Conservation (phyloP, 1,140 invertebrate genomes). For the Megalonaias nervosa region DNA sequence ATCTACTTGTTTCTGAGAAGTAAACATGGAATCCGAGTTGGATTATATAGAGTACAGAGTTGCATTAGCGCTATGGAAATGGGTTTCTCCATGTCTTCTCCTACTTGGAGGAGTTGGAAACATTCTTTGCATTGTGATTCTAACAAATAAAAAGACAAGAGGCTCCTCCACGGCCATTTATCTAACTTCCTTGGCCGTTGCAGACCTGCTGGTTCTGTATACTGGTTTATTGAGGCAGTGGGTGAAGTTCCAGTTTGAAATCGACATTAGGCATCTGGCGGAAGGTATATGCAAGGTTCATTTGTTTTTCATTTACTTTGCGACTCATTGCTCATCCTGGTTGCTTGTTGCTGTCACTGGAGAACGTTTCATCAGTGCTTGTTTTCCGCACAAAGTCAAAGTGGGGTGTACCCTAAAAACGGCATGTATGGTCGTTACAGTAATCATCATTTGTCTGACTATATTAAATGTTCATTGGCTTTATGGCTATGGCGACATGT, state of each 20-base stretch:
- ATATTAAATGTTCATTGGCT: conserved; percentile 27
- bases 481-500: conserved; percentile 13
- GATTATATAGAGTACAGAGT: conserved; percentile 18
- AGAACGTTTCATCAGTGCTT: conserved; percentile 48
- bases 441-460: background rate
- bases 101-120: conserved; percentile 46
- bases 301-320: conserved; percentile 38
- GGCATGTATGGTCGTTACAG: background rate
- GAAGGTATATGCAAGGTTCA: conserved; percentile 41
- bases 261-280: conserved; percentile 37
- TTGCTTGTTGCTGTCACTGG: conserved; percentile 48
- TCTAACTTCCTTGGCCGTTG: conserved; percentile 37
- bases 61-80: conserved; percentile 24
- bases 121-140: conserved; percentile 37
- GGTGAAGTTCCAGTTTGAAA: conserved; percentile 38
- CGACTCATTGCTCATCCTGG: conserved; percentile 44
- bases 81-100: conserved; percentile 42
- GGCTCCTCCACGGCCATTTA: conserved; percentile 38
- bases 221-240: conserved; percentile 47
- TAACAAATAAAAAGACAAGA: conserved; percentile 16
- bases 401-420: conserved; percentile 23
- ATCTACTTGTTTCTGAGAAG: too few species aligned
- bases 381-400: conserved; percentile 41
- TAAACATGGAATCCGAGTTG: background rate
- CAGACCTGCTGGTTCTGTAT: conserved; percentile 44